These are phyloP conservation scores for Linyphia triangularis DNA, from an alignment of 2,888 invertebrate genomes.

Conservation along the genomic window DNA sequence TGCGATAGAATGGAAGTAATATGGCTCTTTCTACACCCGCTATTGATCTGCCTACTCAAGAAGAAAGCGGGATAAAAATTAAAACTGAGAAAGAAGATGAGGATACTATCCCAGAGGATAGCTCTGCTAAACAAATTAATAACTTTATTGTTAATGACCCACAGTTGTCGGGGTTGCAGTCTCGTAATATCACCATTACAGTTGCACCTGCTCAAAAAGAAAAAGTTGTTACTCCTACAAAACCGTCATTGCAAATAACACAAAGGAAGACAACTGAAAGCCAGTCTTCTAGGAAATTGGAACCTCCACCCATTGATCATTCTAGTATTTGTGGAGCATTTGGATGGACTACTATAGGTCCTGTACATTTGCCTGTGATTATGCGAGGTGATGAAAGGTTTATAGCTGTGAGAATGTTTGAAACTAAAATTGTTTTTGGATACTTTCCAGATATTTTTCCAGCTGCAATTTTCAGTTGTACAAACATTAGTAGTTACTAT, in stretches of 20 bases:
- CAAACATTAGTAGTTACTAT: conserved; percentile 94
- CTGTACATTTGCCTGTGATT: conserved; percentile 87
- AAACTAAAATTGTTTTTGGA: conserved; percentile 87
- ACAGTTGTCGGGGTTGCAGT: conserved; percentile 51
- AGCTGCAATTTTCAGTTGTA: conserved; percentile 93
- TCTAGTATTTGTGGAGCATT: conserved; percentile 84
- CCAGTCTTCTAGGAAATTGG: neutral
- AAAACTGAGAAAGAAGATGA: conserved; percentile 67
- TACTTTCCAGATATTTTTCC: conserved; percentile 93
- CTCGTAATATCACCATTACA: conserved; percentile 55
- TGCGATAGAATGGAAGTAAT: conserved; percentile 72
- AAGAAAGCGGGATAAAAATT: conserved; percentile 65
- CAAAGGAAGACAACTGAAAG: conserved; percentile 17
- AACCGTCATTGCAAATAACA: conserved; percentile 38
- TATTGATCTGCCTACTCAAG: conserved; percentile 62
- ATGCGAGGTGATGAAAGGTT: conserved; percentile 87
- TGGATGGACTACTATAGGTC: conserved; percentile 94
- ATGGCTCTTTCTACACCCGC: conserved; percentile 73
- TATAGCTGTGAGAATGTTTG: conserved; percentile 96
- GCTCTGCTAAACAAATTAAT: conserved; percentile 18
- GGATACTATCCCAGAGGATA: neutral
- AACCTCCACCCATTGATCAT: conserved; percentile 78
- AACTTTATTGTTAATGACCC: conserved; percentile 51
- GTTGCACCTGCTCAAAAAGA: conserved; percentile 25
- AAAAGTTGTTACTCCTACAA: conserved; percentile 13